Base-by-base conservation (phyloP, 2,797 vertebrate genomes). In the Acrocephalus scirpaceus region DNA sequence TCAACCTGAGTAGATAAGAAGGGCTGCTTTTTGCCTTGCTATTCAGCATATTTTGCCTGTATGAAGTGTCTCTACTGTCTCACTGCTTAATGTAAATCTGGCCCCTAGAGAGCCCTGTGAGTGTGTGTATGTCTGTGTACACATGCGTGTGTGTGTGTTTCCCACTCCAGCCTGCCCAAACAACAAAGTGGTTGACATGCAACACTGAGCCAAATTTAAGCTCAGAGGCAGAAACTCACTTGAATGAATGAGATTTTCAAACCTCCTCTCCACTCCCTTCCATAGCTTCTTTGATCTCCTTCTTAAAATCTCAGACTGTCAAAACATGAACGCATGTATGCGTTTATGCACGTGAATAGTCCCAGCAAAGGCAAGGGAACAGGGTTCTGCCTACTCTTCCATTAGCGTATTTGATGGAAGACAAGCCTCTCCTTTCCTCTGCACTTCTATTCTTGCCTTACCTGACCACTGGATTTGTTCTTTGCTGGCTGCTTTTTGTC, bases 181-280 rank as follows among this genome's bases (percentile, higher is more conserved):
- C 13, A 15, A 29, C 0, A 0, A 69, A 78, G 30, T 36, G 32
- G 82, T 66, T 67, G 69, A 80, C 88, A 29, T 0, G 0, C 45
- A 53, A 30, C 20, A 32, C 36, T 48, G n/a, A 83, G 36, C 48
- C 82, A 88, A 92, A 64, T 57, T 65, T 45, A 74, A 80, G 51
- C 66, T 72, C 16, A 25, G 36, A 79, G 34, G 29, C 64, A 82
- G 29, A 34, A 76, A 51, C 25, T 57, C 22, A 21, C 23, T 79
- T 79, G n/a, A 90, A 90, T 73, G 67, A 90, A 66, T 26, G 13
- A 67, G 48, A 73, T 80, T 66, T 86, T 73, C 64, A 96, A 85
- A 67, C 22, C 29, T 51, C 7, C 34, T 80, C 21, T 90, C 13
- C n/a, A 56, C 27, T 82, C 21, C 25, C 40, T 90, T 64, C 38